Conservation (phyloP, 2,888 invertebrate species). For the Sclerodermus sp. region DNA sequence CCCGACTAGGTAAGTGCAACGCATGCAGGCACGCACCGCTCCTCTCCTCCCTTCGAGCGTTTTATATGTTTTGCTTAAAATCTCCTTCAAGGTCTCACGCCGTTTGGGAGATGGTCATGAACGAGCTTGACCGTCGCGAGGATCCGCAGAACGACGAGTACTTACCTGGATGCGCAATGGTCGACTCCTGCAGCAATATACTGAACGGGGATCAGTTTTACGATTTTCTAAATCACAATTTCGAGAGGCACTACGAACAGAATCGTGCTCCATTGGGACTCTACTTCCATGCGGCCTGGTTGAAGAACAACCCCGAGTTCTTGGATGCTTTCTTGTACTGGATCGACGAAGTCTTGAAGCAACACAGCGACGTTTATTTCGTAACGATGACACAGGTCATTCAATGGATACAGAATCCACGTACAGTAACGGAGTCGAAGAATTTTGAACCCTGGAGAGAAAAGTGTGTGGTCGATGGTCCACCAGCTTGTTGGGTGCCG, state of each 20-base stretch:
- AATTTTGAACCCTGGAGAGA: slow-evolving; percentile 95
- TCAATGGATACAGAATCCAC: slow-evolving; percentile 93
- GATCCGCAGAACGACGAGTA: slow-evolving; percentile 88
- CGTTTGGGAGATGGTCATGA: slow-evolving; percentile 96
- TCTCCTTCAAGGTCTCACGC: slow-evolving; percentile 69
- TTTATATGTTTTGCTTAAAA: not conserved
- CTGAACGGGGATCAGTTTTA: slow-evolving; percentile 91
- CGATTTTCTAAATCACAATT: slow-evolving; percentile 91
- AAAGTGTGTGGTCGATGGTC: slow-evolving; percentile 86
- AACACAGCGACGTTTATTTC: slow-evolving; percentile 90
- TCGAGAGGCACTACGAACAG: slow-evolving; percentile 88
- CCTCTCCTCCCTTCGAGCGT: not conserved
- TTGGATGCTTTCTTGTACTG: slow-evolving; percentile 90
- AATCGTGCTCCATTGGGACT: slow-evolving; percentile 87
- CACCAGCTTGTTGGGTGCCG: slow-evolving; percentile 83
- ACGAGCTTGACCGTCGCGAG: slow-evolving; percentile 88
- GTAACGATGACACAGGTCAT: slow-evolving; percentile 96
- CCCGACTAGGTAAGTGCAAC: slow-evolving; percentile 71
- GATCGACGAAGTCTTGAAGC: slow-evolving; percentile 85
- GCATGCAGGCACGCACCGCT: not conserved
- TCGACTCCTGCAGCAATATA: slow-evolving; percentile 92
- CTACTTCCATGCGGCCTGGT: slow-evolving; percentile 93
- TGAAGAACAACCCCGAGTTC: slow-evolving; percentile 90
- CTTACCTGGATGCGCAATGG: slow-evolving; percentile 90
- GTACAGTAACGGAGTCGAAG: slow-evolving; percentile 81